These are phyloP conservation scores for Mactromeris polynyma DNA, from an alignment of 2,888 invertebrate genomes.

Conservation along the genomic window DNA sequence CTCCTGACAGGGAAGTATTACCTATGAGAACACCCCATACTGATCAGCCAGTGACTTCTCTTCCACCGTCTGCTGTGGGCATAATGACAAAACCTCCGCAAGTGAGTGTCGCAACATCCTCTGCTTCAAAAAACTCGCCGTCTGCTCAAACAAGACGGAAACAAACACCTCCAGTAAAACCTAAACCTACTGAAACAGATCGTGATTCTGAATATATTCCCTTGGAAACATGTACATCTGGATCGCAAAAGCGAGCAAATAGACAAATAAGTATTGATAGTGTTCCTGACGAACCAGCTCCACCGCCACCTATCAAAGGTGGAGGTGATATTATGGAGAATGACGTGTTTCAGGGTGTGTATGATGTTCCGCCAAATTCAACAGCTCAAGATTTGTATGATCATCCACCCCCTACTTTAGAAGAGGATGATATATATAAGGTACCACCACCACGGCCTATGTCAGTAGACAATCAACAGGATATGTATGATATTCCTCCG, in stretches of 20 bases:
- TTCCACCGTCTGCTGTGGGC: conserved; percentile 41
- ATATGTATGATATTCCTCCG: conserved; percentile 77
- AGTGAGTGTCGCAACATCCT: conserved; percentile 15
- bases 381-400: conserved; percentile 63
- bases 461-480: conserved; percentile 44
- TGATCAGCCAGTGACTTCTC: conserved; percentile 40
- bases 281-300: conserved; percentile 83
- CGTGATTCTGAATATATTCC: conserved; percentile 75
- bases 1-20: conserved; percentile 47
- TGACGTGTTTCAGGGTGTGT: conserved; percentile 70
- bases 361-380: conserved; percentile 77
- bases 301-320: conserved; percentile 77
- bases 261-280: conserved; percentile 80
- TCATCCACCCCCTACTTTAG: conserved; percentile 65
- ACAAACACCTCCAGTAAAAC: conserved; percentile 26
- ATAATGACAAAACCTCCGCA: conserved; percentile 59
- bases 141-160: conserved; percentile 24
- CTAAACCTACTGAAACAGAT: conserved; percentile 48
- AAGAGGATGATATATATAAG: conserved; percentile 66
- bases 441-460: conserved; percentile 66
- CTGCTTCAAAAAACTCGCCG: conserved; percentile 16
- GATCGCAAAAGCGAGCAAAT: conserved; percentile 56
- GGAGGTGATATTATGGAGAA: conserved; percentile 45
- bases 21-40: conserved; percentile 41
- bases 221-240: conserved; percentile 77